These are phyloP conservation scores for Drosophila rellima DNA, from an alignment of 2,888 invertebrate genomes.

Conservation along the genomic window DNA sequence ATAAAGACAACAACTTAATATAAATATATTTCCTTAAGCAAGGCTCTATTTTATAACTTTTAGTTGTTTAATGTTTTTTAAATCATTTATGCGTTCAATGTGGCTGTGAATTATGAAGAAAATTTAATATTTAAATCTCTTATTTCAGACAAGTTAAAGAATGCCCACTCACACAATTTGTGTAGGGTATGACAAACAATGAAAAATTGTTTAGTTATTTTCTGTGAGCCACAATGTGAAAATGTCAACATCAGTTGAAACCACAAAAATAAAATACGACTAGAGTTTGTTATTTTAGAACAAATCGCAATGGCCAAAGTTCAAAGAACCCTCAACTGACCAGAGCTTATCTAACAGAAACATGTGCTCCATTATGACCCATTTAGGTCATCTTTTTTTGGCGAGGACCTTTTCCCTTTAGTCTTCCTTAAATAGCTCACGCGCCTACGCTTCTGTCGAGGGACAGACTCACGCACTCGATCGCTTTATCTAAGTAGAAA, in stretches of 20 bases:
- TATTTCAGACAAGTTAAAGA: background rate
- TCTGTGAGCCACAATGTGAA: slow-evolving; percentile 53
- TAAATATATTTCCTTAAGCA: background rate
- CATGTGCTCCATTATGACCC: slow-evolving; percentile 53
- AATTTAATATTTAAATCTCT: background rate
- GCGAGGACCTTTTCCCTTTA: slow-evolving; percentile 20
- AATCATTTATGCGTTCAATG: no score
- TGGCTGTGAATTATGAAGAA: background rate
- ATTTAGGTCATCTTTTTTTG: slow-evolving; percentile 33
- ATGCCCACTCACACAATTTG: background rate
- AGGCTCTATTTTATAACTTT: no score
- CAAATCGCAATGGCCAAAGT: slow-evolving; percentile 33
- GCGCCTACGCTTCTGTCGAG: slow-evolving; percentile 47
- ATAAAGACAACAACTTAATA: no score
- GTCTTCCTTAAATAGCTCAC: slow-evolving; percentile 50
- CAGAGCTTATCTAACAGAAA: slow-evolving; percentile 42
- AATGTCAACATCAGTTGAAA: slow-evolving; percentile 66
- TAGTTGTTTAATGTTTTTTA: no score
- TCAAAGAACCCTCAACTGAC: slow-evolving; percentile 31
- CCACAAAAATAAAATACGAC: slow-evolving; percentile 53
- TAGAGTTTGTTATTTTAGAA: slow-evolving; percentile 15
- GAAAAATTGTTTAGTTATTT: slow-evolving; percentile 45
- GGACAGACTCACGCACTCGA: slow-evolving; percentile 67
- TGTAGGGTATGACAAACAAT: slow-evolving; percentile 22
- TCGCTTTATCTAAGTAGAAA: slow-evolving; percentile 69